Base-by-base conservation (phyloP, 2,113 vertebrate species). In the Galbula dea region DNA sequence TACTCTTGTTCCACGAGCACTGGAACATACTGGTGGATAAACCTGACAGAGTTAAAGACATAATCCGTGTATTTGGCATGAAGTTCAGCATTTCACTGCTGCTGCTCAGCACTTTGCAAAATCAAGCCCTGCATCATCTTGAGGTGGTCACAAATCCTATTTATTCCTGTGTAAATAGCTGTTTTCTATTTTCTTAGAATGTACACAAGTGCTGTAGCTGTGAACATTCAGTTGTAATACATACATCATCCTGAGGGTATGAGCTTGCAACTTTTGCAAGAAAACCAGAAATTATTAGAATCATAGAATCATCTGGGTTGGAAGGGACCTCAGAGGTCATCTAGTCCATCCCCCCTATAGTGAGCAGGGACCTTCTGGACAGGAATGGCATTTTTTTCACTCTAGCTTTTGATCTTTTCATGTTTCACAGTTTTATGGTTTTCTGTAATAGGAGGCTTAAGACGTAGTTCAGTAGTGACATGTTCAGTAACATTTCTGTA, bases 341-440 rank as follows among this genome's bases (percentile, higher is more conserved):
- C n/a, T n/a, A n/a, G n/a, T n/a, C n/a, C n/a, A n/a, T n/a, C n/a
- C n/a, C n/a, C n/a, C n/a, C n/a, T n/a, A n/a, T n/a, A n/a, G n/a
- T n/a, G n/a, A n/a, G n/a, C n/a, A n/a, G n/a, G n/a, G n/a, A 63
- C 27, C 16, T 85, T 24, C 58, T 80, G 20, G 61, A 22, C 58
- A 69, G 61, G n/a, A 34, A 30, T 23, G 5, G 2, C n/a, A 0
- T 0, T 0, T 22, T 49, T 75, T 62, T 67, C 43, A 45, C 24
- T 15, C 6, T 72, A 30, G 24, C 32, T 89, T 71, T 72, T 76
- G n/a, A 61, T 82, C 36, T 84, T 67, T 36, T 30, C 11, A 30
- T 34, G 7, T 80, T 89, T 80, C 89, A 12, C 54, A 69, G 18
- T n/a, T 91, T 79, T 69, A 66, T 83, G 21, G 12, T 73, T 95